Evolutionary conservation across 2,797 vertebrate species (phyloP), one percentile per base, ranked within the genome.

Genomic region (Phrynocephalus forsythii): DNA sequence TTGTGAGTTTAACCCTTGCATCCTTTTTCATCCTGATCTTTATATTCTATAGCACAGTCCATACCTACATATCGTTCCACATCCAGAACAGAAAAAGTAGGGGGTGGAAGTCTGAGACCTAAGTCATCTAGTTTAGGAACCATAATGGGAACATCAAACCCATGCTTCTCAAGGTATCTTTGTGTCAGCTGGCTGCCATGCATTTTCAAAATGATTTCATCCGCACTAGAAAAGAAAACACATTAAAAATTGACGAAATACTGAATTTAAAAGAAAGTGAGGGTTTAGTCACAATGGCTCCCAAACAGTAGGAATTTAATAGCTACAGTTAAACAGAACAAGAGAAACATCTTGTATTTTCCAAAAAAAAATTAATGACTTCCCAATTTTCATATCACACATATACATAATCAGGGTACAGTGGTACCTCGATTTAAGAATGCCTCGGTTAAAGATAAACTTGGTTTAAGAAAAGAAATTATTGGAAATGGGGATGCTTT

Each of bases 11-110:
- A 77, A 76, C n/a, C 30, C 38, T 44, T 60, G 33, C 26, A 67
- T 50, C 28, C 5, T 63, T 33, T 93, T 90, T 72, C 22, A 82
- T 22, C 82, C 90, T 89, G 87, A 50, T 84, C 16, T 83, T 26
- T 76, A 20, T 68, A 56, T 52, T 2, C 6, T 76, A 15, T 13
- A 86, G 82, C 28, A 86, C 56, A 79, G 83, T 90, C 87, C 93
- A 95, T 92, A 99, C 99, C 99, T 84, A 99, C 99, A 87, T 98
- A 99, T 91, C 96, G 98, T 96, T 99, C 98, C 96, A 99, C 99
- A 90, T 99, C 98, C 94, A 94, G 97, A 92, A 99, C 98, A 0
- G 98, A 98, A 95, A 99, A 99, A 18, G 97, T 96, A 18, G 97
- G 94, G 0, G 97, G 94, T 24, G 99, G 99, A 71, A 99, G 97